A percentile compares a stretch with the other conserved stretches of the same genome.
Conservation (phyloP, 53 echinoderm and acorn worm genomes). For the Pentamera pediparva region DNA sequence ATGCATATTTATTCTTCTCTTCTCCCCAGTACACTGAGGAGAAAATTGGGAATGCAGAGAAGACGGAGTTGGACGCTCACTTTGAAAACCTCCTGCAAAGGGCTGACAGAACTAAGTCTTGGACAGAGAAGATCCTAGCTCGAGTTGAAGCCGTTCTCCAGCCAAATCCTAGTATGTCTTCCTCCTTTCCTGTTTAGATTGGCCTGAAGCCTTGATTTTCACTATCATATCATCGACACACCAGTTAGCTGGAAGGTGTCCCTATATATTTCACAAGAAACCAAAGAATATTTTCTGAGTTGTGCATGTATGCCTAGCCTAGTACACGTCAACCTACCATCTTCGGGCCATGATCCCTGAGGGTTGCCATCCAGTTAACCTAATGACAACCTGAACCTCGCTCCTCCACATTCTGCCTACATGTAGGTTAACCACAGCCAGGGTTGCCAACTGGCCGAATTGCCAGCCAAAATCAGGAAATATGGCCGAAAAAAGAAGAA, state of each 20-base stretch:
- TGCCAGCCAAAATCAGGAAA: too few species aligned
- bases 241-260: background rate
- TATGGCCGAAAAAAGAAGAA: too few species aligned
- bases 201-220: background rate
- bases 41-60: constrained; percentile 95
- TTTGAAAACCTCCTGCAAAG: constrained; percentile 91
- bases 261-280: background rate
- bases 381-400: too few species aligned
- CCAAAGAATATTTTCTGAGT: background rate
- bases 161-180: constrained; percentile 92
- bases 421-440: too few species aligned
- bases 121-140: constrained; percentile 70
- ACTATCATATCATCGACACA: background rate
- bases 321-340: too few species aligned
- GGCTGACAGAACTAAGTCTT: constrained; percentile 78
- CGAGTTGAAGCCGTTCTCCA: constrained; percentile 72
- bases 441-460: too few species aligned
- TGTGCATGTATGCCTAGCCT: too few species aligned
- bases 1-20: background rate
- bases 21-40: constrained; percentile 84
- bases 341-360: too few species aligned
- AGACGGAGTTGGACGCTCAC: constrained; percentile 94
- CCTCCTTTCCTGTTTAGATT: background rate
- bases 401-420: too few species aligned
- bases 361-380: too few species aligned